Base-by-base conservation (phyloP, 2,797 vertebrate genomes). In the Chaetophractus vellerosus region DNA sequence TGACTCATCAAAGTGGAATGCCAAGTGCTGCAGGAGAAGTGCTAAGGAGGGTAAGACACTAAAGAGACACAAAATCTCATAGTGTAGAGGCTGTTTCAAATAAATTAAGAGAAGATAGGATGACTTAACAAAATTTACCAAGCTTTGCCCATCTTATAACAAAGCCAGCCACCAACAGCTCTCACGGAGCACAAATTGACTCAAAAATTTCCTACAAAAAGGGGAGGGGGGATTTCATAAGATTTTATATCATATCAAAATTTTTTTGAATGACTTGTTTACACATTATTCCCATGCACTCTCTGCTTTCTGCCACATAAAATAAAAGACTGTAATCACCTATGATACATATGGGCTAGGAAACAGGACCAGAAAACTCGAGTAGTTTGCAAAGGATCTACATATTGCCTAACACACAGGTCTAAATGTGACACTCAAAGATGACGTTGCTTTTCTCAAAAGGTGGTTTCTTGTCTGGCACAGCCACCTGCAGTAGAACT, bases 221-320 rank as follows among this genome's bases (percentile, higher is more conserved):
- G 74, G 21, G n/a, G 26, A 85, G 94, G 96, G 96, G 63, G 74
- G 26, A 95, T 45, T 82, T 90, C 83, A 85, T 93, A 36, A 75
- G 83, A 96, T 97, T 96, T 96, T 3, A 92, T 52, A 66, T 48
- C 81, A 94, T 9, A 64, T 69, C 63, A 96, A 97, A 88, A 92
- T 97, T 94, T 9, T 59, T 41, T 94, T 84, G 68, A 74, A 33
- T 52, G 66, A 52, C 72, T 28, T 50, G 18, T 28, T 55, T 36
- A 61, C 31, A 63, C 14, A 28, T 78, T 45, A 71, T 24, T 83
- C 75, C 52, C 48, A 21, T 38, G 59, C 9, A 21, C 45, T 18
- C 63, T 68, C 66, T 38, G 31, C 28, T 36, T 28, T 14, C 75
- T 66, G 88, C 19, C 57, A 12, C 6, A 4, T 4, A 57, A 68